A percentile compares a stretch with the other conserved stretches of the same genome.
These are phyloP conservation scores for Papilio gigon DNA, from an alignment of 2,888 invertebrate genomes.

Conservation along the genomic window DNA sequence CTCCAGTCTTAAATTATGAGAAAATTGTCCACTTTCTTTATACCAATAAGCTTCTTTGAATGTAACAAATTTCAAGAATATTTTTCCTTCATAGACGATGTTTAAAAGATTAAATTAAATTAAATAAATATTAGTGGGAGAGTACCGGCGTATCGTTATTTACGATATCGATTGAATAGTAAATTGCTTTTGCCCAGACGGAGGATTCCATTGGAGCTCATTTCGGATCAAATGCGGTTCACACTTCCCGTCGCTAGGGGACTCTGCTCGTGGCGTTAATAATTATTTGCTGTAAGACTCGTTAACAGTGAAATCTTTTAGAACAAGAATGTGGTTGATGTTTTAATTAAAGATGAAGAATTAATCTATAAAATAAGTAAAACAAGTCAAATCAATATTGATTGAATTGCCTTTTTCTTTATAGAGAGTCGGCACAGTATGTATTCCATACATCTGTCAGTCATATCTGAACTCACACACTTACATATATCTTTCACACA, in stretches of 20 bases:
- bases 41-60: no score
- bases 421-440: no score
- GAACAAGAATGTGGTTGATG: background rate
- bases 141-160: slow-evolving; percentile 1
- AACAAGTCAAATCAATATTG: no score
- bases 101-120: background rate
- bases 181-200: slow-evolving; percentile 5
- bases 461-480: no score
- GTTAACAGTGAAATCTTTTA: background rate
- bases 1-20: background rate
- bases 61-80: no score
- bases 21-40: background rate
- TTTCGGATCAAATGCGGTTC: background rate
- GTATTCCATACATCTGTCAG: no score
- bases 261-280: background rate
- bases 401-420: no score
- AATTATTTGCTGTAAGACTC: background rate
- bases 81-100: no score
- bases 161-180: slow-evolving; percentile 7
- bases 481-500: no score
- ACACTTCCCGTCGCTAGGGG: background rate
- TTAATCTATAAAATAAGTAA: no score
- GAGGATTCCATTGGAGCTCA: background rate
- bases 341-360: background rate
- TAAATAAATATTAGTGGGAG: background rate